A percentile compares a stretch with the other conserved stretches of the same genome.
Conservation (phyloP, 2,888 invertebrate genomes). For the Tipula confusa region DNA sequence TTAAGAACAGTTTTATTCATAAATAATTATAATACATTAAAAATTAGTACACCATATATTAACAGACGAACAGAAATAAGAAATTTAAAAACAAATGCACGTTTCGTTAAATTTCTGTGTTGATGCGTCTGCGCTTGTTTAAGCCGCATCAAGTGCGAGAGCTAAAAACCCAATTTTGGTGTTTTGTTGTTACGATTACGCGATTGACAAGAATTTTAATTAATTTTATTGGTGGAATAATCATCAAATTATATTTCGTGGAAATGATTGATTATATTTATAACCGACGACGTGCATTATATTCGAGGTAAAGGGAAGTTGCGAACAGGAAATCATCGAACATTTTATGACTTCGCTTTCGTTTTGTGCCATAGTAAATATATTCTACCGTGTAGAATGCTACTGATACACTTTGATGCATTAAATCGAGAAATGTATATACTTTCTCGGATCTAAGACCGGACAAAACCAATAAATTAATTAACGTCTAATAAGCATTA, state of each 20-base stretch:
- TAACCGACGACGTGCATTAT: too few relatives aligned
- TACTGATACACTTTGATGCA: not conserved
- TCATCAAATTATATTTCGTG: not conserved
- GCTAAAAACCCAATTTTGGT: not conserved
- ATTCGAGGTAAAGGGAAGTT: not conserved
- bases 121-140: not conserved
- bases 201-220: not conserved
- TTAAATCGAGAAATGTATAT: too few relatives aligned
- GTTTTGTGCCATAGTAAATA: not conserved
- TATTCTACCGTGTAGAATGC: not conserved
- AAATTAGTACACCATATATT: too few relatives aligned
- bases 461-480: too few relatives aligned
- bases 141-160: not conserved
- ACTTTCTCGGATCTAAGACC: too few relatives aligned
- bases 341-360: not conserved
- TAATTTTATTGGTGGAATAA: not conserved
- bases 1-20: too few relatives aligned
- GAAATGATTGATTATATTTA: not conserved
- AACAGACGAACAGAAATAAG: too few relatives aligned
- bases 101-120: not conserved
- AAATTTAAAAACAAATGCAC: not conserved
- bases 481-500: not conserved
- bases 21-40: too few relatives aligned
- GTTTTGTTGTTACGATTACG: too few relatives aligned
- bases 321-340: not conserved